Evolutionary conservation across 2,888 invertebrate genomes (phyloP).

Genomic region (Aphodius granarius): DNA sequence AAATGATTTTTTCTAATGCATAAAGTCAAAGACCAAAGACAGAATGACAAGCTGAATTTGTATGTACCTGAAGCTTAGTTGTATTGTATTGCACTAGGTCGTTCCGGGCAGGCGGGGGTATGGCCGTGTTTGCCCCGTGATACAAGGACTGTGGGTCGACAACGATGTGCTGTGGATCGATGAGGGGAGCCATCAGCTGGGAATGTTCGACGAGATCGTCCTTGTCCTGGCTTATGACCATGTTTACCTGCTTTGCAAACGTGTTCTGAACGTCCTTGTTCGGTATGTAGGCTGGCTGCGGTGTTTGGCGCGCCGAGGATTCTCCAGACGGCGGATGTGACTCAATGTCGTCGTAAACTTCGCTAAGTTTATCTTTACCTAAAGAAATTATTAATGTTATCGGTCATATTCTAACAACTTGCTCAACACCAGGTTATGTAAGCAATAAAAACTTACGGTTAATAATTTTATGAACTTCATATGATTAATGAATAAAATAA

Average conservation of each 20-base stretch:
- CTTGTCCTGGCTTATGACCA: conserved; percentile 28
- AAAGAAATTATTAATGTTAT: too few species aligned
- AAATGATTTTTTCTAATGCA: background rate
- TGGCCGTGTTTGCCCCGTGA: conserved; percentile 29
- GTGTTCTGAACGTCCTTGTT: conserved; percentile 49
- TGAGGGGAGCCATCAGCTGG: conserved; percentile 19
- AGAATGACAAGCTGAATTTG: conserved; percentile 10
- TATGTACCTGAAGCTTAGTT: conserved; percentile 51
- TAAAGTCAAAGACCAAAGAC: conserved; percentile 1
- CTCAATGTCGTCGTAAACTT: conserved; percentile 49
- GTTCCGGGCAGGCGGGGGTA: conserved; percentile 38
- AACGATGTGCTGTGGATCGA: conserved; percentile 24
- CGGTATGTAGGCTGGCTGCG: conserved; percentile 49
- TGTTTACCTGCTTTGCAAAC: conserved; percentile 45
- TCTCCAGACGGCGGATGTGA: conserved; percentile 54
- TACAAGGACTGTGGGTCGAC: conserved; percentile 23
- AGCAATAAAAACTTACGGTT: too few species aligned
- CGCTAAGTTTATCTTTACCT: conserved; percentile 48
- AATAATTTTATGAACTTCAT: too few species aligned
- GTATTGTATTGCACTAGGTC: conserved; percentile 49
- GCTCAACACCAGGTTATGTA: too few species aligned
- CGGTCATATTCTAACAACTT: too few species aligned
- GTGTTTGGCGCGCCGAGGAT: conserved; percentile 56
- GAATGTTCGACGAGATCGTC: conserved; percentile 25
- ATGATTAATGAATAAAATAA: background rate